These are phyloP conservation scores for Odontocolon sp. DNA, from an alignment of 2,888 invertebrate species.

Conservation along the genomic window DNA sequence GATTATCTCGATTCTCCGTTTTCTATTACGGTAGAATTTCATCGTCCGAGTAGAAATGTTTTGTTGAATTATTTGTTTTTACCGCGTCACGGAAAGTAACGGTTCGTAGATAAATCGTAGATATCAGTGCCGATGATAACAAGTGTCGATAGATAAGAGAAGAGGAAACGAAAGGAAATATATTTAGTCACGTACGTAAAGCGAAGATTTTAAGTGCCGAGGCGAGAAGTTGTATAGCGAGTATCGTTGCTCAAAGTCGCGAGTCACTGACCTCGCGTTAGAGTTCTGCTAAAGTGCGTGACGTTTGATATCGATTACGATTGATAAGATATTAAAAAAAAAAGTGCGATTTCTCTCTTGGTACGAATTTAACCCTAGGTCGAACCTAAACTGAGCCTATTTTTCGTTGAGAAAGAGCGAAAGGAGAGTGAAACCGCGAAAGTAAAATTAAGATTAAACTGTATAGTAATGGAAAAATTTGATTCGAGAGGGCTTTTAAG, in stretches of 20 bases:
- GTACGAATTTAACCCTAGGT: neutral
- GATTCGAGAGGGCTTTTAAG: too few relatives aligned
- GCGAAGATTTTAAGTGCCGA: neutral
- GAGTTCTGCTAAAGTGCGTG: constrained; percentile 73
- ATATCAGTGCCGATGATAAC: constrained; percentile 11
- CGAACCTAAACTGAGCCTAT: too few relatives aligned
- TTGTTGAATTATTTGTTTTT: neutral
- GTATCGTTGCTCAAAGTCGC: constrained; percentile 50
- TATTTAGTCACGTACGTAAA: neutral
- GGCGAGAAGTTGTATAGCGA: neutral
- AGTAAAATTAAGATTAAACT: too few relatives aligned
- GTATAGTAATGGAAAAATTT: too few relatives aligned
- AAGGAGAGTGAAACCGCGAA: too few relatives aligned
- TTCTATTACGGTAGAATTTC: too few relatives aligned
- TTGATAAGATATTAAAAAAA: constrained; percentile 78
- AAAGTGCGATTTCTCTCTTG: constrained; percentile 70
- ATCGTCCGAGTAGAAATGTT: too few relatives aligned
- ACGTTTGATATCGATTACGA: constrained; percentile 80
- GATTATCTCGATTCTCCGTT: too few relatives aligned
- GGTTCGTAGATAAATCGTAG: neutral
- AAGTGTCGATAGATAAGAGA: neutral
- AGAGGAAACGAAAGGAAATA: neutral
- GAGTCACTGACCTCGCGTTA: constrained; percentile 76
- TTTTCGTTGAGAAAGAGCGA: too few relatives aligned
- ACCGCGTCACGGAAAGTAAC: neutral